Conservation (phyloP, 30 jellyfish, hydroid and myxozoan species). For the Cassiopea andromeda region DNA sequence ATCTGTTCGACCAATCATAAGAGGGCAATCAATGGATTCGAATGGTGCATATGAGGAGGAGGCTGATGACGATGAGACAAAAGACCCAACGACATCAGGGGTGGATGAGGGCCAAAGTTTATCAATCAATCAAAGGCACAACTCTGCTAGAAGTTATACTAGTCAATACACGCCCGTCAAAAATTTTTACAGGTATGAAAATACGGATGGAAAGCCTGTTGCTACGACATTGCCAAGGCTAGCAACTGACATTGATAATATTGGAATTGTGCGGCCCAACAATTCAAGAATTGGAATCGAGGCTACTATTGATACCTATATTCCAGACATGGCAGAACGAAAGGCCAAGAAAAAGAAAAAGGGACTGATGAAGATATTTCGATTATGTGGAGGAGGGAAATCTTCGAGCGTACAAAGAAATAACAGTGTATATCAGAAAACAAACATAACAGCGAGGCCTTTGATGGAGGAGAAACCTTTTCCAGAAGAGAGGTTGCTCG, state of each 20-base stretch:
- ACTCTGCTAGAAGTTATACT: conserved; percentile 59
- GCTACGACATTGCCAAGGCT: conserved; percentile 69
- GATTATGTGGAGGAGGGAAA: conserved; percentile 82
- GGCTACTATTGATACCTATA: conserved; percentile 61
- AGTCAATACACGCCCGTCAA: conserved; percentile 75
- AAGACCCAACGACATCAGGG: conserved; percentile 1
- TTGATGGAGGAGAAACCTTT: conserved; percentile 67
- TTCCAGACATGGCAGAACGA: conserved; percentile 32
- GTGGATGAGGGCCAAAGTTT: conserved; percentile 21
- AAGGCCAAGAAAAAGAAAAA: conserved; percentile 82
- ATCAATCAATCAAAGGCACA: conserved; percentile 49
- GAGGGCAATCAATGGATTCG: conserved; percentile 61
- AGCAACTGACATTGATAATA: conserved; percentile 71
- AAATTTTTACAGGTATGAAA: conserved; percentile 67
- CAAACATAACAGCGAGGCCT: conserved; percentile 62
- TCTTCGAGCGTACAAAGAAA: conserved; percentile 60
- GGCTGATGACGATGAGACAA: conserved; percentile 1
- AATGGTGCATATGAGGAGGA: conserved; percentile 20
- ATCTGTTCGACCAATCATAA: conserved; percentile 79
- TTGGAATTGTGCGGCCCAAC: conserved; percentile 89
- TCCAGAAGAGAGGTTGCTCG: conserved; percentile 11
- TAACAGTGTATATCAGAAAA: conserved; percentile 45
- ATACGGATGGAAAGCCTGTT: conserved; percentile 76
- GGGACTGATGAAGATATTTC: conserved; percentile 81
- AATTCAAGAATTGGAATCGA: conserved; percentile 85